These are phyloP conservation scores for Ophraella communa DNA, from an alignment of 2,888 invertebrate genomes.

Conservation along the genomic window DNA sequence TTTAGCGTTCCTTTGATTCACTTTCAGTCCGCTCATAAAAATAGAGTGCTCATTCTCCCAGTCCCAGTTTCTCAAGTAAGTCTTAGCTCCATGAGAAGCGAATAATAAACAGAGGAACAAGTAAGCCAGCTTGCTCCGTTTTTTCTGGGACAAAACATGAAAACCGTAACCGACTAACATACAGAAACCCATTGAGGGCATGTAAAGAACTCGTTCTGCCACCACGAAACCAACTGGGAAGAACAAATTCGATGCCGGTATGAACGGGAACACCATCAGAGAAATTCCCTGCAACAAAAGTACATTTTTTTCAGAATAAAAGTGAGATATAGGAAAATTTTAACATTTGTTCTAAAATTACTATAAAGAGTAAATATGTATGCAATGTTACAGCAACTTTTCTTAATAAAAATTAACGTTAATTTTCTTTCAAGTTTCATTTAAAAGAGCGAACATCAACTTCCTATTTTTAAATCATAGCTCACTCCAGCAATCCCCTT, in stretches of 20 bases:
- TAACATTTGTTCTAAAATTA: too few relatives aligned
- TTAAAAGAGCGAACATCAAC: too few relatives aligned
- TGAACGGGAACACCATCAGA: slow-evolving; percentile 86
- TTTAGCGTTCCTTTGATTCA: slow-evolving; percentile 92
- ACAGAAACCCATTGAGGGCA: slow-evolving; percentile 98
- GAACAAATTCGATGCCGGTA: slow-evolving; percentile 96
- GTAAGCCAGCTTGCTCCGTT: slow-evolving; percentile 64
- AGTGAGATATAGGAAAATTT: too few relatives aligned
- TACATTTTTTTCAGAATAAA: not conserved
- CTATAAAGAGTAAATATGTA: too few relatives aligned
- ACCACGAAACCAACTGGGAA: slow-evolving; percentile 98
- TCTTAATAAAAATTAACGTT: too few relatives aligned
- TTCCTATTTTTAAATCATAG: too few relatives aligned
- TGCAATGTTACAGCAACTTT: too few relatives aligned
- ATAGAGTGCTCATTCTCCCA: slow-evolving; percentile 94
- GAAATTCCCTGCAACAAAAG: slow-evolving; percentile 73
- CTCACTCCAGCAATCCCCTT: too few relatives aligned
- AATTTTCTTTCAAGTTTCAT: too few relatives aligned
- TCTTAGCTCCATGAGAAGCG: slow-evolving; percentile 82
- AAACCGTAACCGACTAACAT: slow-evolving; percentile 89
- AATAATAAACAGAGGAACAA: slow-evolving; percentile 69
- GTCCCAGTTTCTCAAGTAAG: slow-evolving; percentile 87
- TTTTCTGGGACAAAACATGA: slow-evolving; percentile 71
- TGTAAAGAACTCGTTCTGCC: slow-evolving; percentile 93
- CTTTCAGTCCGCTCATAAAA: slow-evolving; percentile 88